Conservation (phyloP, 2,797 vertebrate genomes). For the Phataginus tetradactyla region DNA sequence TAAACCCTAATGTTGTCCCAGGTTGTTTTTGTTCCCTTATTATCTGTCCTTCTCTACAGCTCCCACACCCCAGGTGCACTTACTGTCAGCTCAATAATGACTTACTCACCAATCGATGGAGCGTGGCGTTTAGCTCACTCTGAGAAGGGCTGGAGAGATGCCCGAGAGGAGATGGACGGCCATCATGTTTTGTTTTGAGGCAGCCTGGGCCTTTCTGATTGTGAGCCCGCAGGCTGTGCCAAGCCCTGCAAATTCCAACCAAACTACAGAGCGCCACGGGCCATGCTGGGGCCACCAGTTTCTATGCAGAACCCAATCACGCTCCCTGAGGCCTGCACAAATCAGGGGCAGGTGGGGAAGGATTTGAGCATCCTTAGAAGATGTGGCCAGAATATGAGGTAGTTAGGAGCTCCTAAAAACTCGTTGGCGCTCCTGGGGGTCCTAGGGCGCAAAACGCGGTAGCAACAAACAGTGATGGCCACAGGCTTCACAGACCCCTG, state of each 20-base stretch:
- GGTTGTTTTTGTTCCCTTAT: not conserved
- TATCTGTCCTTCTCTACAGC: not conserved
- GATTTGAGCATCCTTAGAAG: not conserved
- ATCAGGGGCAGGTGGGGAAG: not conserved
- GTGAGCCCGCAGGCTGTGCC: not conserved
- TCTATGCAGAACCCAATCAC: not conserved
- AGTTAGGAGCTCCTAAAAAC: not conserved
- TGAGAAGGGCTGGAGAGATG: not conserved
- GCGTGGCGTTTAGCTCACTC: not conserved
- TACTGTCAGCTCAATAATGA: not conserved
- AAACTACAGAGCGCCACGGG: rapidly evolving
- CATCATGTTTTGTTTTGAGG: not conserved
- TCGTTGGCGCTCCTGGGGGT: not conserved
- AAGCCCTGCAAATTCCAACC: too few species aligned
- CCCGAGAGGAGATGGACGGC: not conserved
- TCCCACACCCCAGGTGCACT: not conserved
- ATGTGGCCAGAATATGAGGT: not conserved
- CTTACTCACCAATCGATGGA: not conserved
- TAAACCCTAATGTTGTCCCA: not conserved
- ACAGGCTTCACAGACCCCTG: rapidly evolving
- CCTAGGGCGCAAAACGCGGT: not conserved
- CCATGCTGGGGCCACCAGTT: not conserved
- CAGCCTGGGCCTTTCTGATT: not conserved
- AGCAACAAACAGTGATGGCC: not conserved
- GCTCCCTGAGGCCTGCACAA: not conserved